Percentiles rank a stretch among this genome's conserved stretches.
phyloP scores from a whole-genome alignment of 92 coral and sea anemone species.

The Phymanthus crucifer region DNA sequence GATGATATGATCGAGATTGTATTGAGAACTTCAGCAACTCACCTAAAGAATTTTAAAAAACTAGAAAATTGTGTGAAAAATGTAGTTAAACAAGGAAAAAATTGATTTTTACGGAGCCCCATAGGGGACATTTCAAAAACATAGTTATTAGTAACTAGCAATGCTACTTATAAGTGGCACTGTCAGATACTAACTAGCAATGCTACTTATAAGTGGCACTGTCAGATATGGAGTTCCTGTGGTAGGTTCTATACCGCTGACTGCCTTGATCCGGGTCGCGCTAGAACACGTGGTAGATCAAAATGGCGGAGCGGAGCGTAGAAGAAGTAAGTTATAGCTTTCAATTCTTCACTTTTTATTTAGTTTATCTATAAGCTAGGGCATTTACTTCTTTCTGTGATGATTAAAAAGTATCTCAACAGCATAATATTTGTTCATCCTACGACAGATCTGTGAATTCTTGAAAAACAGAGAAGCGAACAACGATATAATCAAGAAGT shows the following conservation, averaged over 20 bases:
- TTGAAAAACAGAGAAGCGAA: background rate
- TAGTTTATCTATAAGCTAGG: background rate
- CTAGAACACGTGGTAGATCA: background rate
- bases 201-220: background rate
- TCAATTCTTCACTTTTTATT: background rate
- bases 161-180: background rate
- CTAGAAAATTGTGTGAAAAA: no score
- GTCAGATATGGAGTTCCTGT: background rate
- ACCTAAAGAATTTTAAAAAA: no score
- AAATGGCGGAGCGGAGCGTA: background rate
- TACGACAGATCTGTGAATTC: constrained; percentile 1
- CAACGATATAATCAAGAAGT: background rate
- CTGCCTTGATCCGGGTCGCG: background rate
- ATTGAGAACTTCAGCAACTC: no score
- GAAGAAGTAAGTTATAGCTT: background rate
- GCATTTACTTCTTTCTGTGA: background rate
- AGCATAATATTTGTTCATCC: background rate
- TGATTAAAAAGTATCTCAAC: background rate
- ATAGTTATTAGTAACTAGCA: background rate
- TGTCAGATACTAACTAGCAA: background rate
- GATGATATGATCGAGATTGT: no score
- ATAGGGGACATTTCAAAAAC: background rate
- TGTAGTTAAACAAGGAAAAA: no score
- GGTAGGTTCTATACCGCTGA: background rate
- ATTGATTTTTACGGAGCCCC: background rate